These are phyloP conservation scores for Fragum whitleyi DNA, from an alignment of 2,888 invertebrate species.

Conservation along the genomic window DNA sequence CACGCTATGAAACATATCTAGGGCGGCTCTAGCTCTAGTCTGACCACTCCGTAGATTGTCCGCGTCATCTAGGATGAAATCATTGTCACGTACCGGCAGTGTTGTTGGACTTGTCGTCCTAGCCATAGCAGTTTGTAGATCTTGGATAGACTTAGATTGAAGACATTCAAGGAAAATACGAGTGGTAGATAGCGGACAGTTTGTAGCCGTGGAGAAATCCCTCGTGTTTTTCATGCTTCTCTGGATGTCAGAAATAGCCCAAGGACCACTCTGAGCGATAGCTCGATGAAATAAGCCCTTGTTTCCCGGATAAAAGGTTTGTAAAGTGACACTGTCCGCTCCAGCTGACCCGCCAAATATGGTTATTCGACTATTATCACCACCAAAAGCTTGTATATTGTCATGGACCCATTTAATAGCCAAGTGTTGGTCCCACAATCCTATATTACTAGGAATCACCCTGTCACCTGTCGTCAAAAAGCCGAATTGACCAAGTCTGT, in stretches of 20 bases:
- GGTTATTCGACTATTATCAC: constrained; percentile 96
- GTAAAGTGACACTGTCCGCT: constrained; percentile 93
- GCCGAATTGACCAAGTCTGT: constrained; percentile 67
- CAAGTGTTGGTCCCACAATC: constrained; percentile 97
- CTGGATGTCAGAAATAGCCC: constrained; percentile 88
- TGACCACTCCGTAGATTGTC: neutral
- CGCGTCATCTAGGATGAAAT: constrained; percentile 11
- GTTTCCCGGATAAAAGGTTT: constrained; percentile 93
- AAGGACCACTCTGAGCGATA: constrained; percentile 97
- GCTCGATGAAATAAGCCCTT: constrained; percentile 91
- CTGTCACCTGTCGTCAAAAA: constrained; percentile 70
- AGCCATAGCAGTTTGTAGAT: neutral
- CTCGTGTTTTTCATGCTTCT: neutral
- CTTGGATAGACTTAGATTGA: neutral
- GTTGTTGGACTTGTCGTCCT: neutral
- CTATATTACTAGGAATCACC: constrained; percentile 84
- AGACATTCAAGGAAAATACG: neutral
- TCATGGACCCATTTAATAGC: constrained; percentile 88
- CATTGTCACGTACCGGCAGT: constrained; percentile 6
- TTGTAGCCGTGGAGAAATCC: neutral
- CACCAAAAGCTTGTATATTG: constrained; percentile 85
- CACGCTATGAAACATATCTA: constrained; percentile 29
- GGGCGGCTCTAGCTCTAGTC: neutral
- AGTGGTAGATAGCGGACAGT: neutral
- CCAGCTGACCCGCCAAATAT: constrained; percentile 98